Conservation (phyloP, 2,797 vertebrate genomes). For the Mustela erminea region DNA sequence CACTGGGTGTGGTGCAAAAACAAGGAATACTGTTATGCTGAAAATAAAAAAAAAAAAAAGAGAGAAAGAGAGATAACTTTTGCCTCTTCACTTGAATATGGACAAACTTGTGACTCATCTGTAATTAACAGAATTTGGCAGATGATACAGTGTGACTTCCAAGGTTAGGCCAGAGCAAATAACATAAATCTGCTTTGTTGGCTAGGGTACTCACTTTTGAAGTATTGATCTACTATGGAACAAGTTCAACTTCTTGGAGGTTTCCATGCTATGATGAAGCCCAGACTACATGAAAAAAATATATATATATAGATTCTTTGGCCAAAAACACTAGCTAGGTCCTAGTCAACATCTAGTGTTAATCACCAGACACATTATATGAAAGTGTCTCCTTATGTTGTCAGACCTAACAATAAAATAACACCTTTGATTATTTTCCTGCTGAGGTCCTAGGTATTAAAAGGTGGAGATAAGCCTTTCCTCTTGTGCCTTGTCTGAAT, state of each 20-base stretch:
- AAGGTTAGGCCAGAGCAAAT: not conserved
- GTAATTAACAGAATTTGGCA: not conserved
- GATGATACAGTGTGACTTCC: not conserved
- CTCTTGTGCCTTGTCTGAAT: not conserved
- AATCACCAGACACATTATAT: not conserved
- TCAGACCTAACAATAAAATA: not conserved
- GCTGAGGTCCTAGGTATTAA: not conserved
- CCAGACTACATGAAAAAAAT: not conserved
- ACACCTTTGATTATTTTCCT: not conserved
- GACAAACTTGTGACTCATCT: not conserved
- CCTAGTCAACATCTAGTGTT: not conserved
- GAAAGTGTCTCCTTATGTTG: not conserved
- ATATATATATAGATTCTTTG: fast-evolving
- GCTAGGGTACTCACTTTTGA: not conserved
- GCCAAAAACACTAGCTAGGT: not conserved
- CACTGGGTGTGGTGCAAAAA: too few relatives aligned
- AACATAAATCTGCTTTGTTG: not conserved
- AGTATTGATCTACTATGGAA: not conserved
- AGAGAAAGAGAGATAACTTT: too few relatives aligned
- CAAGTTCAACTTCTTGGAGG: not conserved
- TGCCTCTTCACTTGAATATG: not conserved
- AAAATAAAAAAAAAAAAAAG: too few relatives aligned
- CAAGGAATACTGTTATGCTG: too few relatives aligned
- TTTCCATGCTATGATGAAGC: not conserved
- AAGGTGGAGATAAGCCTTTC: not conserved